A percentile compares a stretch with the other conserved stretches of the same genome.
Conservation (phyloP, 2,113 vertebrate species). For the Nettapus auritus region DNA sequence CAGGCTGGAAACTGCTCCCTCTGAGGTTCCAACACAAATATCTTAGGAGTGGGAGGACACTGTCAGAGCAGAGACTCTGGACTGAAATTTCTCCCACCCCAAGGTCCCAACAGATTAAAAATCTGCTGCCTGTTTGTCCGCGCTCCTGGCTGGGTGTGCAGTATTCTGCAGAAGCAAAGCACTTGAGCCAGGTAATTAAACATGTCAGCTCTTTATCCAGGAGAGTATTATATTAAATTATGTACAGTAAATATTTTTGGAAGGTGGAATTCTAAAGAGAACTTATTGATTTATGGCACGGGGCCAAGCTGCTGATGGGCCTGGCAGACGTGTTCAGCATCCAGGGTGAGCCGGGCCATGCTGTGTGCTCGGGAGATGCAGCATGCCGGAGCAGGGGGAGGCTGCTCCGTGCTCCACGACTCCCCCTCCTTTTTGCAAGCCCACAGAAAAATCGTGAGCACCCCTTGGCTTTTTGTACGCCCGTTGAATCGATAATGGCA, state of each 20-base stretch:
- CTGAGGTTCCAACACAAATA: neutral
- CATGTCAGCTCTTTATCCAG: conserved; percentile 81
- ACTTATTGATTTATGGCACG: conserved; percentile 78
- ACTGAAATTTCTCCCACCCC: neutral
- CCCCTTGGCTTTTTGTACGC: neutral
- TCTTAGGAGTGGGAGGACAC: neutral
- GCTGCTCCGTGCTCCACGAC: neutral
- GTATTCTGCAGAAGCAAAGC: conserved; percentile 65
- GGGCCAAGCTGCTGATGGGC: conserved; percentile 74
- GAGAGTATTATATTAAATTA: conserved; percentile 82
- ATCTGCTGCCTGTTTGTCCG: neutral
- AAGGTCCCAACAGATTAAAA: neutral
- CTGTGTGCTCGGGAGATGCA: fast-evolving
- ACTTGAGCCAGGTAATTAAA: conserved; percentile 79
- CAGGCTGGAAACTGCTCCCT: neutral
- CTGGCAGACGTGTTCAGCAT: conserved; percentile 71
- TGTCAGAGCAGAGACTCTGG: neutral
- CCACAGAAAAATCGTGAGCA: neutral
- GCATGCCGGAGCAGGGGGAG: neutral
- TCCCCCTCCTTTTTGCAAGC: neutral
- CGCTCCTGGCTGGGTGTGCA: neutral
- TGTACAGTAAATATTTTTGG: conserved; percentile 85
- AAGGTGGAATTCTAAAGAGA: conserved; percentile 79
- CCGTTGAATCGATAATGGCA: conserved; percentile 34
- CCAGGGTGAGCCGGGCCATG: conserved; percentile 17